Base-by-base conservation (phyloP, 2,888 invertebrate species). In the Pseudanteris insignis region DNA sequence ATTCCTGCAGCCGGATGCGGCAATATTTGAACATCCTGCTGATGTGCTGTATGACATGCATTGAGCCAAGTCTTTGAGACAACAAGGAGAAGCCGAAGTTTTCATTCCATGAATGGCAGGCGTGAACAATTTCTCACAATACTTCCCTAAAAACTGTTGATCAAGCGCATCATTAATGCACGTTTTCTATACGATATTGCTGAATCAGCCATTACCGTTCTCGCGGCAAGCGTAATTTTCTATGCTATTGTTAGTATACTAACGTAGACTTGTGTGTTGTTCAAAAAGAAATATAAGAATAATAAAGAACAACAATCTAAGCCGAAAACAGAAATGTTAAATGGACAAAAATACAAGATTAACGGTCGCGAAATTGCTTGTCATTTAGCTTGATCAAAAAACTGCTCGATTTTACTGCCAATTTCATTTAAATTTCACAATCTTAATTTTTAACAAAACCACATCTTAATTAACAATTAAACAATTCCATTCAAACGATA, bases 101-200 rank as follows among this genome's bases (percentile, higher is more conserved):
- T 51, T 53, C 43, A 55, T 51, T 37, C 67, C 70, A 70, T 69
- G 73, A 75, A 72, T 75, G 75, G 70, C 74, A 74, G 73, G 70
- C 75, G 73, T 75, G 73, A 71, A 73, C 66, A 74, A 75, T 75
- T 61, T 60, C 58, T 69, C 64, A 75, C 73, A 75, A 75, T 73
- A 66, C 67, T 58, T 55, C 50, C 66, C 62, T 50, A 70, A 71
- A 72, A 72, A 71, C 69, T 67, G 72, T 70, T 70, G 70, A 72
- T 74, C 73, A 69, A 64, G 63, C 66, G 62, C 64, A 61, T 67
- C 67, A 68, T 71, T 75, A 73, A 73, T 72, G 68, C 66, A 62
- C 55, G 66, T 60, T 63, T 63, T 57, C 55, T 51, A 55, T 67
- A 69, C 67, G 63, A 73, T 69, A 63, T 65, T 71, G 73, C 73